Percentiles rank a stretch among this genome's conserved stretches.
Conservation (phyloP, 2,888 invertebrate species). For the Helobdella robusta region DNA sequence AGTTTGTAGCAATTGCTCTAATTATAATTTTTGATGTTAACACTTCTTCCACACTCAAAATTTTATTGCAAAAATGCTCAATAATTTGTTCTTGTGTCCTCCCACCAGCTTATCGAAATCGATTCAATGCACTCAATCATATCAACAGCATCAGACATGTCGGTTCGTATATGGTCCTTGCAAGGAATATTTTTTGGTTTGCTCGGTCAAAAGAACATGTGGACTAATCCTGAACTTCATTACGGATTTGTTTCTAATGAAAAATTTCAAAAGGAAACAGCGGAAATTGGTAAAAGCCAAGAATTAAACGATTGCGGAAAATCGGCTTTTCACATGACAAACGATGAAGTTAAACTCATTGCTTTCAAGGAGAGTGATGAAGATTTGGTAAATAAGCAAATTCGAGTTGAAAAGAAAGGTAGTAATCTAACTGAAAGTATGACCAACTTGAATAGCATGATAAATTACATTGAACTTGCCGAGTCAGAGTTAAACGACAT, state of each 20-base stretch:
- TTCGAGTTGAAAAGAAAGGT: background rate
- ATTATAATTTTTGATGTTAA: too few species aligned
- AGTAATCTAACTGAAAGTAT: background rate
- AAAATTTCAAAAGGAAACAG: background rate
- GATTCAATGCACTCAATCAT: conserved; percentile 50
- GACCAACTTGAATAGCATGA: background rate
- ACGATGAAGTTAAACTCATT: background rate
- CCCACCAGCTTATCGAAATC: conserved; percentile 11
- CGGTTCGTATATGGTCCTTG: conserved; percentile 50
- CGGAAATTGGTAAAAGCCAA: background rate
- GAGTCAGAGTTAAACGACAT: too few species aligned
- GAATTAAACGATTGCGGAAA: background rate
- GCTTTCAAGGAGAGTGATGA: background rate
- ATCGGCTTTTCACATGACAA: conserved; percentile 6
- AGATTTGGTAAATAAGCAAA: background rate
- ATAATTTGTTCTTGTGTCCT: too few species aligned
- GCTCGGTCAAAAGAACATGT: conserved; percentile 62
- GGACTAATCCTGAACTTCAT: conserved; percentile 45
- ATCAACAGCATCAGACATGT: conserved; percentile 58
- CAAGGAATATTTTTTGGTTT: conserved; percentile 57
- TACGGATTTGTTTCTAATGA: conserved; percentile 7
- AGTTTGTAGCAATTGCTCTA: background rate
- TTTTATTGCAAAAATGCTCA: too few species aligned
- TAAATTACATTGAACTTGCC: background rate
- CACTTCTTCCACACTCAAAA: too few species aligned